These are phyloP conservation scores for Drosophila sordidula DNA, from an alignment of 2,888 invertebrate genomes.

Conservation along the genomic window DNA sequence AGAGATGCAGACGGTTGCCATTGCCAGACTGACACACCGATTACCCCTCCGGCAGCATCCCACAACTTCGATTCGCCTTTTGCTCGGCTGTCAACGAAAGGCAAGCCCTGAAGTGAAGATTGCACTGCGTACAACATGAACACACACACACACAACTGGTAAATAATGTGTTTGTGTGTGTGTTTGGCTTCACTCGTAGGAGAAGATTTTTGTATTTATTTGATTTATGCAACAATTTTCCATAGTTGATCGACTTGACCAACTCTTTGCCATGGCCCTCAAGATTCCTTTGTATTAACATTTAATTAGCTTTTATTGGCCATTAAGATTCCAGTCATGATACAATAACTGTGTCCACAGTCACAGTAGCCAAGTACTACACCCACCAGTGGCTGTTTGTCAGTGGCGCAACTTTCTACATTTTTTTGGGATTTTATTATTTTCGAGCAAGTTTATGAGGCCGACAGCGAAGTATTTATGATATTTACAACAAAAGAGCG, in stretches of 20 bases:
- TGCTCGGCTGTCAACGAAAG: conserved; percentile 63
- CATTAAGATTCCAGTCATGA: conserved; percentile 73
- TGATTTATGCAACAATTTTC: conserved; percentile 45
- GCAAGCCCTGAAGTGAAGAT: conserved; percentile 33
- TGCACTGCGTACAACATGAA: conserved; percentile 13
- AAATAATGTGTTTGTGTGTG: conserved; percentile 41
- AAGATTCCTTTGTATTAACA: conserved; percentile 36
- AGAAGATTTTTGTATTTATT: conserved; percentile 22
- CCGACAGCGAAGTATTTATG: conserved; percentile 72
- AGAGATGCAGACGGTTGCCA: conserved; percentile 71
- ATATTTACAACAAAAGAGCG: conserved; percentile 71
- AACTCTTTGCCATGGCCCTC: conserved; percentile 7
- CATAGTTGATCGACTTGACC: conserved; percentile 39
- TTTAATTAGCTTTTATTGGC: conserved; percentile 73
- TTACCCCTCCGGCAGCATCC: conserved; percentile 21
- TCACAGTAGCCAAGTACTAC: conserved; percentile 42
- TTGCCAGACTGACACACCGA: conserved; percentile 17
- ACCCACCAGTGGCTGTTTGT: conserved; percentile 51
- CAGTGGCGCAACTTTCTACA: conserved; percentile 61
- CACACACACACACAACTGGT: neutral
- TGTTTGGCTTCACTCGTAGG: conserved; percentile 9
- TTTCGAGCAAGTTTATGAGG: conserved; percentile 63
- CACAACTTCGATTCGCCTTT: conserved; percentile 49
- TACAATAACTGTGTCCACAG: conserved; percentile 43
- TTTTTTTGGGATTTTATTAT: conserved; percentile 59